A percentile compares a stretch with the other conserved stretches of the same genome.
phyloP scores from a whole-genome alignment of 1,140 invertebrate genomes.

The Metaphire vulgaris region DNA sequence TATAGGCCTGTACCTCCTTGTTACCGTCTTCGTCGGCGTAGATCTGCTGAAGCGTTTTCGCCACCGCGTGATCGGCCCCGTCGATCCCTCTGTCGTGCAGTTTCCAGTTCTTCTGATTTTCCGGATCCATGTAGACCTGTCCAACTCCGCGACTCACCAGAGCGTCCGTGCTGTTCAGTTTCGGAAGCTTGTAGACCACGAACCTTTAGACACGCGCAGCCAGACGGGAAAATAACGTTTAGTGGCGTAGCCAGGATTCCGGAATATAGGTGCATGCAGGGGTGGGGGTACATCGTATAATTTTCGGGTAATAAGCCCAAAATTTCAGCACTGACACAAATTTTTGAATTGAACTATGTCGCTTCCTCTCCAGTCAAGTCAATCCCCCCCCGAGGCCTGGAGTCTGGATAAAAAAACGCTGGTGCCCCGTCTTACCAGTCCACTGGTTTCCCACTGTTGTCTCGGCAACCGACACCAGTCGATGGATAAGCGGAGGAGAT shows the following conservation, averaged over 20 bases:
- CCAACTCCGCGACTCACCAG: background rate
- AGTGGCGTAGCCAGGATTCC: background rate
- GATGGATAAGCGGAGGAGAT: too few relatives aligned
- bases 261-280: background rate
- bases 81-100: background rate
- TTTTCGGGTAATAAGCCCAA: background rate
- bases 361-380: too few relatives aligned
- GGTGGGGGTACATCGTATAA: background rate
- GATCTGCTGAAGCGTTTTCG: background rate
- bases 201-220: background rate
- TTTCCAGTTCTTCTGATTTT: background rate
- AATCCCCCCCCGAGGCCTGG: too few relatives aligned
- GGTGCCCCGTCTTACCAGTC: constrained; percentile 1
- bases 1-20: background rate
- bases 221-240: background rate
- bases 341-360: too few relatives aligned
- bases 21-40: background rate
- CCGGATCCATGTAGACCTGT: background rate
- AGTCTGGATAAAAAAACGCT: too few relatives aligned
- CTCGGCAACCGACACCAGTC: background rate
- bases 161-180: background rate
- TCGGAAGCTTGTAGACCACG: background rate
- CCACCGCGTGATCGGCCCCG: background rate
- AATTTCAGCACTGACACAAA: background rate
- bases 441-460: background rate